Evolutionary conservation across 2,888 invertebrate species (phyloP).

Genomic region (Eurois occulta): DNA sequence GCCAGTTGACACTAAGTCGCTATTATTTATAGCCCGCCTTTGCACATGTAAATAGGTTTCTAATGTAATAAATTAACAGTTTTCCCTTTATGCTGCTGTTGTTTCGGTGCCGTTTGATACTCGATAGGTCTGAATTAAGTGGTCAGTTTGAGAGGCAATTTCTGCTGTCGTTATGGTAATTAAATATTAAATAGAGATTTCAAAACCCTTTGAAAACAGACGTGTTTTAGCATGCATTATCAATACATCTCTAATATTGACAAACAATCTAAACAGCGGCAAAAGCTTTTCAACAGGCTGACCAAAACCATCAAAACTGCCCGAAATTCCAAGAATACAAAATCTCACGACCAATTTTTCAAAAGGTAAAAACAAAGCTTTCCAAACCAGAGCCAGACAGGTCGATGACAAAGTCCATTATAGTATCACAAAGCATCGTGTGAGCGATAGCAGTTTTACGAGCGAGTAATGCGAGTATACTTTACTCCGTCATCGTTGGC

Average conservation of each 20-base stretch:
- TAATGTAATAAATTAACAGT: slow-evolving; percentile 58
- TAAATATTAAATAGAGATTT: background rate
- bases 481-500: slow-evolving; percentile 61
- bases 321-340: background rate
- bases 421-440: slow-evolving; percentile 49
- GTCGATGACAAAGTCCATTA: slow-evolving; percentile 67
- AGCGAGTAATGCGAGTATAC: slow-evolving; percentile 52
- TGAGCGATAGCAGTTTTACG: slow-evolving; percentile 66
- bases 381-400: slow-evolving; percentile 40
- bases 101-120: slow-evolving; percentile 45
- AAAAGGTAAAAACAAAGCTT: slow-evolving; percentile 8
- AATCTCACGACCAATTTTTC: background rate
- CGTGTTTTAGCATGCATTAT: background rate
- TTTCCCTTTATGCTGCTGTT: slow-evolving; percentile 51
- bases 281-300: background rate
- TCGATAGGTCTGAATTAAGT: slow-evolving; percentile 37
- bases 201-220: background rate
- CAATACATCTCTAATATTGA: fast-evolving
- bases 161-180: background rate
- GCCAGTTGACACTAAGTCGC: slow-evolving; percentile 56
- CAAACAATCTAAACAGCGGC: too few species aligned
- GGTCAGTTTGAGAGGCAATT: slow-evolving; percentile 9
- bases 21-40: slow-evolving; percentile 58
- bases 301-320: background rate
- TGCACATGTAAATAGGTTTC: slow-evolving; percentile 57